phyloP scores from a whole-genome alignment of 2,113 vertebrate genomes.

The Chionomys nivalis region DNA sequence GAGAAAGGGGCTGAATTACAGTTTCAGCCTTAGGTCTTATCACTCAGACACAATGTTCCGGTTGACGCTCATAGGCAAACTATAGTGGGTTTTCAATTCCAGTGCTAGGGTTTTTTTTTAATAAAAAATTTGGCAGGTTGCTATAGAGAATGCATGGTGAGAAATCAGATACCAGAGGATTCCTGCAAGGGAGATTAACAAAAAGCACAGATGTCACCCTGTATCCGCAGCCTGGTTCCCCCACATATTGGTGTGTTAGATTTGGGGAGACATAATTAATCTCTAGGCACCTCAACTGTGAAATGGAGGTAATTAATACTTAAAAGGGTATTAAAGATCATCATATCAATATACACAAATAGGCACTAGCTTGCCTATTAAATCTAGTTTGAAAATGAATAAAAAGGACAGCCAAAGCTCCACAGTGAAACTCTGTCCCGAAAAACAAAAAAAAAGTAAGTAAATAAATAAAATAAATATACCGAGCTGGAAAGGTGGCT shows the following conservation, averaged over 20 bases:
- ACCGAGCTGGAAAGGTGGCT: neutral
- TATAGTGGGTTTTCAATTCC: neutral
- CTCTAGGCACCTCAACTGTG: neutral
- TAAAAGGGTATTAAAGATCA: neutral
- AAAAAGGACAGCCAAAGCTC: neutral
- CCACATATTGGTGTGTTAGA: neutral
- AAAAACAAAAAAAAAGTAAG: neutral
- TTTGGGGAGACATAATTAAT: neutral
- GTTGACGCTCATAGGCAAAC: neutral
- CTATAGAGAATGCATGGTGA: neutral
- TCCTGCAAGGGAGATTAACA: neutral
- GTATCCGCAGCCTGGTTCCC: neutral
- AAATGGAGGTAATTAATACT: neutral
- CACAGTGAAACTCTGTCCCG: neutral
- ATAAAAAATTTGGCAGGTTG: constrained; percentile 12
- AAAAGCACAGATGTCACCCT: neutral
- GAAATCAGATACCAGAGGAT: neutral
- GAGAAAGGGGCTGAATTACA: neutral
- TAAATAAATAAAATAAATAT: neutral
- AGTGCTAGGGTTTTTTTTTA: neutral
- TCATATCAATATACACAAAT: neutral
- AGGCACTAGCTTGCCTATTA: neutral
- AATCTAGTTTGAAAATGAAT: neutral
- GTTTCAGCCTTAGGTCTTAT: neutral
- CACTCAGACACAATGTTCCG: neutral